Percentiles rank a stretch among this genome's conserved stretches.
phyloP scores from a whole-genome alignment of 2,797 vertebrate genomes.

The Clarias pachynema region DNA sequence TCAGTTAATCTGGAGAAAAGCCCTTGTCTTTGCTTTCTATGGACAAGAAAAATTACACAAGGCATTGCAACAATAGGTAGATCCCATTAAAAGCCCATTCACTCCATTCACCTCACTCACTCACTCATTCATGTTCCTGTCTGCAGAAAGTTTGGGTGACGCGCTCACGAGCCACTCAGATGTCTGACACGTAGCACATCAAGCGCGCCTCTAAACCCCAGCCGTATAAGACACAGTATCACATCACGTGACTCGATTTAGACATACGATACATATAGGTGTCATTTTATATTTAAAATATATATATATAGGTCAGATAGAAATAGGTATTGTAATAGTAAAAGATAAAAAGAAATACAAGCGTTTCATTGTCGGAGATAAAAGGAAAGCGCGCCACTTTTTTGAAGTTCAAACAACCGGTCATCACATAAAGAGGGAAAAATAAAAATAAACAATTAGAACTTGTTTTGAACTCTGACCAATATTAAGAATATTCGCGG shows the following conservation, averaged over 20 bases:
- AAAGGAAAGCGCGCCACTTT: slow-evolving; percentile 14
- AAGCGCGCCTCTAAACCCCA: background rate
- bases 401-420: background rate
- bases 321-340: background rate
- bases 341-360: background rate
- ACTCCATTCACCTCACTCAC: too few relatives aligned
- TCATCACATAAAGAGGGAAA: background rate
- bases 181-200: slow-evolving; percentile 25
- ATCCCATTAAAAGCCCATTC: background rate
- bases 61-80: background rate
- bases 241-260: background rate
- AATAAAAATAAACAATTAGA: background rate
- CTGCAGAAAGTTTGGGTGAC: background rate
- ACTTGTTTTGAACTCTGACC: background rate
- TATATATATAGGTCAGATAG: too few relatives aligned
- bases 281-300: background rate
- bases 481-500: background rate
- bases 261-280: too few relatives aligned
- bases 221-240: background rate
- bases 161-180: background rate
- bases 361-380: background rate
- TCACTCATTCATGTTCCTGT: background rate
- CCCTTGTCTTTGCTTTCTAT: background rate
- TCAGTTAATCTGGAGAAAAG: background rate
- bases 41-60: background rate